A percentile compares a stretch with the other conserved stretches of the same genome.
phyloP scores from a whole-genome alignment of 2,113 vertebrate species.

The Donacobius atricapilla region DNA sequence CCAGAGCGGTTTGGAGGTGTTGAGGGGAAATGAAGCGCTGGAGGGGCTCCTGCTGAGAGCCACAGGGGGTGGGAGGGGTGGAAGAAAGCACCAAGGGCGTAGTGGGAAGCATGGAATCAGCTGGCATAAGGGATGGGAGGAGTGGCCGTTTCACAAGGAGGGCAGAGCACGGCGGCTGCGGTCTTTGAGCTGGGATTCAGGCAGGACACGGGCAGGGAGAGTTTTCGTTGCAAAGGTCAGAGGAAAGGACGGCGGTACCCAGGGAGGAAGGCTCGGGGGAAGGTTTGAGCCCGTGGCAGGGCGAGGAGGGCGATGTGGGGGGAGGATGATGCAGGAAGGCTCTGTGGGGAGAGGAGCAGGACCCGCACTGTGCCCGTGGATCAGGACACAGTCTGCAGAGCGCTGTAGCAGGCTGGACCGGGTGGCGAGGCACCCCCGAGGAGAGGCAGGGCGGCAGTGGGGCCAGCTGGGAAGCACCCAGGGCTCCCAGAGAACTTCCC shows the following conservation, averaged over 20 bases:
- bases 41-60: neutral
- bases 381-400: neutral
- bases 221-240: neutral
- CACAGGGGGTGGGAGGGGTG: neutral
- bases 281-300: rapidly evolving
- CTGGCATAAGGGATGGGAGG: neutral
- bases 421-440: rapidly evolving
- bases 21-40: neutral
- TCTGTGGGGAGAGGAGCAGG: neutral
- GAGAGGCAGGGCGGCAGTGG: neutral
- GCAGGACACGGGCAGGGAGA: rapidly evolving
- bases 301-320: neutral
- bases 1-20: neutral
- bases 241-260: neutral
- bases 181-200: neutral
- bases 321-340: neutral
- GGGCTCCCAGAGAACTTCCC: neutral
- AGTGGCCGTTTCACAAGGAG: rapidly evolving
- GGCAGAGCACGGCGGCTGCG: rapidly evolving
- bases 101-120: rapidly evolving
- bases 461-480: neutral
- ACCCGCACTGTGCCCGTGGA: rapidly evolving
- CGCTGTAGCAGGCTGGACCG: neutral
- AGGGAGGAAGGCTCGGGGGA: neutral
- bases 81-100: neutral